phyloP scores from a whole-genome alignment of 2,797 vertebrate genomes.

The Botia kubotai region DNA sequence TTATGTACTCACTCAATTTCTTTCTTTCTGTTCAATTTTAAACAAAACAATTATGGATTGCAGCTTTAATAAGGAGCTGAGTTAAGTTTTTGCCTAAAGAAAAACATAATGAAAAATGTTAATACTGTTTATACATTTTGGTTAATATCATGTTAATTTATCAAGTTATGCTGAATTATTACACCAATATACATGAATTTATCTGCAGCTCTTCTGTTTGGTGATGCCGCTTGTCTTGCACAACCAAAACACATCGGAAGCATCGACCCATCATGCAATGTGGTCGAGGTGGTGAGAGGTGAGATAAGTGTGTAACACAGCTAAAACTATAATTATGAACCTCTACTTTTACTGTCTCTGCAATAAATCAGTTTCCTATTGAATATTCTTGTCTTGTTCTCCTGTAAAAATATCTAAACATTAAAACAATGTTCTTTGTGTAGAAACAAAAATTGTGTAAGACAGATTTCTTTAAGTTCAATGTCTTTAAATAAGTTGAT shows the following conservation, averaged over 20 bases:
- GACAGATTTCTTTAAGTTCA: no score
- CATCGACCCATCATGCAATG: conserved; percentile 86
- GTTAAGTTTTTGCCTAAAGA: not conserved
- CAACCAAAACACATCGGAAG: conserved; percentile 89
- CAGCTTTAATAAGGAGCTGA: no score
- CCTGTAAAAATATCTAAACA: no score
- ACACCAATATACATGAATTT: not conserved
- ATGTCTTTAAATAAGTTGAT: no score
- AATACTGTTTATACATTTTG: not conserved
- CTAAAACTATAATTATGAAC: no score
- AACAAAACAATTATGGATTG: no score
- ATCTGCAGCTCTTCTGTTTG: conserved; percentile 82
- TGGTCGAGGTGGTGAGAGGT: conserved; percentile 87
- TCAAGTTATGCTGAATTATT: not conserved
- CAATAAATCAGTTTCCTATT: no score
- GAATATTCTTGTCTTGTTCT: not conserved
- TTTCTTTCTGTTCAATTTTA: no score
- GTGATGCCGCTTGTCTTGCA: conserved; percentile 82
- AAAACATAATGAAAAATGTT: not conserved
- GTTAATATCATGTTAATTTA: not conserved
- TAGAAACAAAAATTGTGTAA: no score
- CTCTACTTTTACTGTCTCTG: no score
- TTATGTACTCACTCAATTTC: no score
- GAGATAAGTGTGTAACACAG: conserved; percentile 35
- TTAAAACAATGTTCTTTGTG: no score